Percentiles rank a stretch among this genome's conserved stretches.
phyloP scores from a whole-genome alignment of 2,113 vertebrate species.

The Numida meleagris region DNA sequence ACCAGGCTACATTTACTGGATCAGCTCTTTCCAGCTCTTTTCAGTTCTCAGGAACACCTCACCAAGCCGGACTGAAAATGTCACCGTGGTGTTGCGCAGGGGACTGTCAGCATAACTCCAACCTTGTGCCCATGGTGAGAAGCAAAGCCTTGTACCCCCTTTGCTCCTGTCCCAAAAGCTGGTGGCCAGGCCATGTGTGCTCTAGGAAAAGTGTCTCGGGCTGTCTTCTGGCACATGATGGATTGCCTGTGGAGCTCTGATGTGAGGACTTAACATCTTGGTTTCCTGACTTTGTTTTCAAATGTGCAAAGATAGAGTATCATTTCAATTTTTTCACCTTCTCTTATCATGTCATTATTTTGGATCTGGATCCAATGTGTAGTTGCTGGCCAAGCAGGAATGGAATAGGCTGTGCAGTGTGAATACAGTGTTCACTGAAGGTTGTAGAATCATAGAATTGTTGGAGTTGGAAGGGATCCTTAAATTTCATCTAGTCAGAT shows the following conservation, averaged over 20 bases:
- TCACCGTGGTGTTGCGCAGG: neutral
- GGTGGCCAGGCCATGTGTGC: neutral
- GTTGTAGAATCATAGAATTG: too few relatives aligned
- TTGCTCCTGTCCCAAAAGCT: neutral
- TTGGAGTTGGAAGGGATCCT: too few relatives aligned
- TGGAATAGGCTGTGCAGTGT: neutral
- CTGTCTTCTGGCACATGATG: neutral
- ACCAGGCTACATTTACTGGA: neutral
- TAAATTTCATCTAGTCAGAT: too few relatives aligned
- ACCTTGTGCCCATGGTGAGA: rapidly evolving
- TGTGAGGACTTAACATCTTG: neutral
- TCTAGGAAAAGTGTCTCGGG: neutral
- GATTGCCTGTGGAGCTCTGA: neutral
- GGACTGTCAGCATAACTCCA: neutral
- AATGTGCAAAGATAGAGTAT: neutral
- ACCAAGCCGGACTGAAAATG: neutral
- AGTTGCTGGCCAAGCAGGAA: neutral
- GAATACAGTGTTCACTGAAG: neutral
- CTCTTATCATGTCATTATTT: neutral
- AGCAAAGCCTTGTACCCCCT: neutral
- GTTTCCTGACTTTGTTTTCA: neutral
- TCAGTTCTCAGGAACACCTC: neutral
- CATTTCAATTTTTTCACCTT: neutral
- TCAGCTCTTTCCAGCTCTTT: neutral
- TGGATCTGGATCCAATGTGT: neutral